These are phyloP conservation scores for Dendrocopos noguchii DNA, from an alignment of 2,113 vertebrate species.

Conservation along the genomic window DNA sequence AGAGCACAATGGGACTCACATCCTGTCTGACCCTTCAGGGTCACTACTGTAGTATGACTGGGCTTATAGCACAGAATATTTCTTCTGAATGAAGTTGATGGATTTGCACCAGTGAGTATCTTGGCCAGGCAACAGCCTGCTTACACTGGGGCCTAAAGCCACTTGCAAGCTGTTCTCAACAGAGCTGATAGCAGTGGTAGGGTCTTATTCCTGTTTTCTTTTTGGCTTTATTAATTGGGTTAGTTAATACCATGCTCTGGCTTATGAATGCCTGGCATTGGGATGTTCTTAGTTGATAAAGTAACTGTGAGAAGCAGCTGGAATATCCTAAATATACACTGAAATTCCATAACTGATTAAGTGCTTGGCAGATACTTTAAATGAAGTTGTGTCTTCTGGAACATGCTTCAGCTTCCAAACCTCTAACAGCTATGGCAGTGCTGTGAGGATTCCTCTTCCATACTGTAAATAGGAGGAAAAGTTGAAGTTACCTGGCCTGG, in stretches of 20 bases:
- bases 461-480: neutral
- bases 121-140: neutral
- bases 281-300: neutral
- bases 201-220: neutral
- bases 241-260: neutral
- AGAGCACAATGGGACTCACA: slow-evolving; percentile 21
- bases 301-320: neutral
- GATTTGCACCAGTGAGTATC: neutral
- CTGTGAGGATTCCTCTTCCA: neutral
- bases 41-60: neutral
- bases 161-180: neutral
- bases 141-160: neutral
- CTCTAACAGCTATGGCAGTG: neutral
- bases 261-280: neutral
- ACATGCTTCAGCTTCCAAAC: neutral
- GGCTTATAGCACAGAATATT: neutral
- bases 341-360: slow-evolving; percentile 11
- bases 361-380: neutral
- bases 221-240: neutral
- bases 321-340: slow-evolving; percentile 11
- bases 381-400: slow-evolving; percentile 4
- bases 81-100: neutral
- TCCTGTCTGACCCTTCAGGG: neutral
- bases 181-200: rapidly evolving
- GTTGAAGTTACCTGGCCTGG: neutral